Conservation (phyloP, 2,113 vertebrate genomes). For the Cynoglossus semilaevis region DNA sequence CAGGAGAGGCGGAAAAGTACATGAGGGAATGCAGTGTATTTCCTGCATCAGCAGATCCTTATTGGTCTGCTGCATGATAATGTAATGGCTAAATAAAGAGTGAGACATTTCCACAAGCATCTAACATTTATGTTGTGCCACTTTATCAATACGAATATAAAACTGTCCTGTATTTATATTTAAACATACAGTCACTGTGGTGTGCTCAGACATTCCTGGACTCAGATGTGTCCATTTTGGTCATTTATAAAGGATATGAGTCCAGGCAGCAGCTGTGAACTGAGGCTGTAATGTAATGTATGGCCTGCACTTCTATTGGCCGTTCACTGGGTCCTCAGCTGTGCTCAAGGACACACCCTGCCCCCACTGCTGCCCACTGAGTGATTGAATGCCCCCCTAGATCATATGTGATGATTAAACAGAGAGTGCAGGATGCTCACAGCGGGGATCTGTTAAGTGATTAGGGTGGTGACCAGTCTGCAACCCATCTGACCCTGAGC, state of each 20-base stretch:
- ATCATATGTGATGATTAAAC: conserved; percentile 49
- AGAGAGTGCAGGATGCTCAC: conserved; percentile 35
- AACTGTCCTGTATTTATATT: conserved; percentile 13
- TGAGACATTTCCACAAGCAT: no score
- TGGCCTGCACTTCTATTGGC: conserved; percentile 11
- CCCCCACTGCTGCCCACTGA: conserved; percentile 41
- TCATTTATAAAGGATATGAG: conserved; percentile 24
- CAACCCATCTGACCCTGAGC: conserved; percentile 47
- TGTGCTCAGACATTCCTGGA: conserved; percentile 8
- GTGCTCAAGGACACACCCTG: conserved; percentile 47
- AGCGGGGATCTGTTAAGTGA: conserved; percentile 55
- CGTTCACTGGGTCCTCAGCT: conserved; percentile 54
- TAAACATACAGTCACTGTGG: not conserved
- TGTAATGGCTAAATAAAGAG: no score
- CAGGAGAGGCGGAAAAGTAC: no score
- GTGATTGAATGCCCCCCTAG: conserved; percentile 61
- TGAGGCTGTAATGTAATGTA: conserved; percentile 12
- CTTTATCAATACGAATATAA: conserved; percentile 4
- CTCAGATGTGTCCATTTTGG: conserved; percentile 8
- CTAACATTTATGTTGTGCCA: not conserved
- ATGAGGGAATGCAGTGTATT: no score
- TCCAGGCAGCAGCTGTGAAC: conserved; percentile 49
- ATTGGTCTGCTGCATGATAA: no score
- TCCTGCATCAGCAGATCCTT: no score
- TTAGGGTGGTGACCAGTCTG: conserved; percentile 49